Evolutionary conservation across 2,113 vertebrate species (phyloP), one percentile per base, ranked within the genome.

Genomic region (Apteryx owenii): DNA sequence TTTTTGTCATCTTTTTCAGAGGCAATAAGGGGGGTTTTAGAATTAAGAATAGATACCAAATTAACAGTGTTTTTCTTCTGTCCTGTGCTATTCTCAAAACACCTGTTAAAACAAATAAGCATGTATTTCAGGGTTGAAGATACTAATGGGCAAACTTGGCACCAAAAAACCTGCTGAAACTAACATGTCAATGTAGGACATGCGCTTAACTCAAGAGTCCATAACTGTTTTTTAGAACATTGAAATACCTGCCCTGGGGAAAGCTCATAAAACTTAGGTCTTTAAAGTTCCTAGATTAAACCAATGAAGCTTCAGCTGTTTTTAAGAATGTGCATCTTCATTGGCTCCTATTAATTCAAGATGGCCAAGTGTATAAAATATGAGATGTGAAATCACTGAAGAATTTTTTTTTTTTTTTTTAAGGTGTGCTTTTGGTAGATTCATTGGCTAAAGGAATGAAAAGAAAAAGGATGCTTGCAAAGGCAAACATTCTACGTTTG

Each of bases 151-250:
- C 92, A 97, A 96, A 91, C 95, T 87, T 97, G 96, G 96, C 95
- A 95, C 90, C 95, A 88, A 72, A 66, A 96, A 81, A 96, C 93
- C 97, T 97, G 95, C 90, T 96, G 93, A 92, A 98, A 94, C 86
- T 92, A 94, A 97, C 97, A 98, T 96, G 96, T 96, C 96, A 95
- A 36, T 93, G 96, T 77, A 95, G 95, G 97, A 95, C 89, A 94
- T 92, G 93, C 96, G 92, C 95, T 98, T 96, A 97, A 95, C 90
- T 97, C 97, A 97, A 97, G 92, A 97, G 97, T 92, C 96, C 91
- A 64, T 97, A 97, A 94, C 92, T 97, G 93, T 93, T 97, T 60
- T 98, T 98, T 93, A 51, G 82, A 97, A 95, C 83, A 96, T 44
- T 95, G 91, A 93, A 96, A 95, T 95, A 96, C 85, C 94, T 95